Base-by-base conservation (phyloP, 2,797 vertebrate genomes). In the Silurus aristotelis region DNA sequence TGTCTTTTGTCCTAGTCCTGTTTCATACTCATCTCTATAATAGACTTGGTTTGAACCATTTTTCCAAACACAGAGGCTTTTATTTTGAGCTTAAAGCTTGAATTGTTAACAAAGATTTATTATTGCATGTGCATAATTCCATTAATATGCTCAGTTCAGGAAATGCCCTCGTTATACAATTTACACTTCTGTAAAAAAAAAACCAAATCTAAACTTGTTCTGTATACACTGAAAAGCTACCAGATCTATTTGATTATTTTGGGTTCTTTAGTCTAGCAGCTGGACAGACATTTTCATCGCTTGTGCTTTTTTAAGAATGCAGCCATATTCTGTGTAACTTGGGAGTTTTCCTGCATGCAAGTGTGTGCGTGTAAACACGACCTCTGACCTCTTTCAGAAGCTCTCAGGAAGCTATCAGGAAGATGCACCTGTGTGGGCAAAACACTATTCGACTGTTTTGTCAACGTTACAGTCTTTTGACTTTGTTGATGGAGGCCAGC, bases 281-380 rank as follows among this genome's bases (percentile, higher is more conserved):
- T 60, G 19, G 76, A 78, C 56, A 85, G 60, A 61, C 38, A 43
- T 85, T 85, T 85, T 68, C 84, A 85, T 73, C 70, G 61, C 78
- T 73, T 25, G 13, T 76, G 48, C n/a, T 6, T 67, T 85, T 60
- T 64, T 56, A n/a, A 14, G 52, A 73, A 76, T 58, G 52, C 67
- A 67, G 71, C 48, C 14, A 38, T 60, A 60, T 85, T 85, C 84
- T 76, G 48, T 55, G 79, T 81, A 75, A 72, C 60, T 61, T 80
- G 84, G 67, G 77, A 73, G 52, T 67, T 82, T 80, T 46, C 38
- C 38, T 79, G 22, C 22, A 17, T 46, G 68, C 6, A 6, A 5
- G 60, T 63, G 12, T 71, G 10, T 64, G 12, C 27, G 55, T 55
- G 72, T 61, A 78, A 86, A 83, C 63, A 71, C 55, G 64, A 22